Evolutionary conservation across 1,140 invertebrate species (phyloP).

Genomic region (Matsumurasca onukii): DNA sequence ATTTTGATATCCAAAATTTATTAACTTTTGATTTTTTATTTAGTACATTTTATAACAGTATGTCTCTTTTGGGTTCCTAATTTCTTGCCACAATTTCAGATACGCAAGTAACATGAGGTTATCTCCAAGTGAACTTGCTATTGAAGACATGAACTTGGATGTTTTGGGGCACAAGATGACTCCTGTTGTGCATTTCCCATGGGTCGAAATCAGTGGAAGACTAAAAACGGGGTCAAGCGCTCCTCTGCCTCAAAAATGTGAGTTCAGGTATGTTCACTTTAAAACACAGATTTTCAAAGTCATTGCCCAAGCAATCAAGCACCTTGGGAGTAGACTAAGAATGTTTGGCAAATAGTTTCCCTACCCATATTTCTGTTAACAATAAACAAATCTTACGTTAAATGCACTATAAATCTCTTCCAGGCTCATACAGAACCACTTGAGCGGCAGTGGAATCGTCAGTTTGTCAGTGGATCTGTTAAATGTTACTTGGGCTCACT

Average conservation of each 20-base stretch:
- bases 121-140: background rate
- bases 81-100: background rate
- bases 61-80: background rate
- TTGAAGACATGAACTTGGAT: conserved; percentile 6
- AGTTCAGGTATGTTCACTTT: conserved; percentile 8
- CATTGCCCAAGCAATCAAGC: too few relatives aligned
- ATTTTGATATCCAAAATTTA: too few relatives aligned
- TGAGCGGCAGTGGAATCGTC: background rate
- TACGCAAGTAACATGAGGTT: background rate
- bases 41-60: too few relatives aligned
- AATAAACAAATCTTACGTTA: too few relatives aligned
- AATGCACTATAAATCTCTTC: too few relatives aligned
- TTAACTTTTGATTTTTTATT: too few relatives aligned
- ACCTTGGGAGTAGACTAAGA: too few relatives aligned
- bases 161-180: conserved; percentile 9
- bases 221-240: background rate
- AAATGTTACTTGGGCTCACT: conserved; percentile 7
- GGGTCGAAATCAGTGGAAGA: background rate
- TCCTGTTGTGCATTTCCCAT: background rate
- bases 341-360: too few relatives aligned
- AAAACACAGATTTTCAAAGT: too few relatives aligned
- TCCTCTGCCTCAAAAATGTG: background rate
- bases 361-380: too few relatives aligned
- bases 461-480: conserved; percentile 10
- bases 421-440: background rate